These are phyloP conservation scores for Piscicola geometra DNA, from an alignment of 2,888 invertebrate species.

Conservation along the genomic window DNA sequence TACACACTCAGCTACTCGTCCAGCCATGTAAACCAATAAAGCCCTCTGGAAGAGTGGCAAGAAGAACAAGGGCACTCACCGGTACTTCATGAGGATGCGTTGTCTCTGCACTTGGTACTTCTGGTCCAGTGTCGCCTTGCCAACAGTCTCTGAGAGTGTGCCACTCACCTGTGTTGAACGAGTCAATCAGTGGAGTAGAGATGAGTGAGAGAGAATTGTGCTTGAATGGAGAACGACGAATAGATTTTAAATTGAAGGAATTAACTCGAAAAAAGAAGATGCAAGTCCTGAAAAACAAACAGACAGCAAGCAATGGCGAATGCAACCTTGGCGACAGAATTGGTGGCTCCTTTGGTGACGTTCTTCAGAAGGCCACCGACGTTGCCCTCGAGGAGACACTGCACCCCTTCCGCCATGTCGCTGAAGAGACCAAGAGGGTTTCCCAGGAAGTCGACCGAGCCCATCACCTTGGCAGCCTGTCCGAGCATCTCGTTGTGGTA, in stretches of 20 bases:
- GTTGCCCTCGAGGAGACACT: constrained; percentile 87
- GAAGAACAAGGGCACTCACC: no score
- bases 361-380: constrained; percentile 86
- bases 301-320: no score
- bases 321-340: constrained; percentile 89
- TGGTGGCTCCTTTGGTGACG: constrained; percentile 92
- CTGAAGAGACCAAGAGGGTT: constrained; percentile 92
- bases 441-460: constrained; percentile 93
- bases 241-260: background rate
- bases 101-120: constrained; percentile 79
- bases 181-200: background rate
- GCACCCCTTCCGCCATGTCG: constrained; percentile 90
- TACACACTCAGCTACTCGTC: no score
- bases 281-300: no score
- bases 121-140: constrained; percentile 81
- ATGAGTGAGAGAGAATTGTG: background rate
- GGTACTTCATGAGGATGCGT: constrained; percentile 63
- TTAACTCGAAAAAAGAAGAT: no score
- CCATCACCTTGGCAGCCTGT: constrained; percentile 90
- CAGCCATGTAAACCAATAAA: no score
- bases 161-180: constrained; percentile 59
- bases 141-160: constrained; percentile 84
- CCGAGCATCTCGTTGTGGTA: constrained; percentile 60
- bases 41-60: no score
- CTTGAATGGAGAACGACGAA: background rate